phyloP scores from a whole-genome alignment of 1,140 invertebrate species.

The Drosophila funebris region DNA sequence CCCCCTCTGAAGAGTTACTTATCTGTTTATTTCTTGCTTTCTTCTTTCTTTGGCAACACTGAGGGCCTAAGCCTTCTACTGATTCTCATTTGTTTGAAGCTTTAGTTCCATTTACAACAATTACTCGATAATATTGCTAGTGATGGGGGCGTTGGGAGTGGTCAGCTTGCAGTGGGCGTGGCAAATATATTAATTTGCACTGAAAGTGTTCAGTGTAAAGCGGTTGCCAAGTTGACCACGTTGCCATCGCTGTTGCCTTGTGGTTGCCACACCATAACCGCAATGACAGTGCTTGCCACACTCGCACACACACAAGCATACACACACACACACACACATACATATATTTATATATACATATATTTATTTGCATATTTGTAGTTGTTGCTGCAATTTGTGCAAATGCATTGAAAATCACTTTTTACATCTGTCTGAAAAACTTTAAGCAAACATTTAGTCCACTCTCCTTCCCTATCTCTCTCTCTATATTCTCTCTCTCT shows the following conservation, averaged over 20 bases:
- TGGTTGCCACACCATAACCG: conserved; percentile 46
- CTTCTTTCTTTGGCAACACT: too few relatives aligned
- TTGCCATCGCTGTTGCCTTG: conserved; percentile 7
- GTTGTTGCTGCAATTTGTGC: background rate
- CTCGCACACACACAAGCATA: background rate
- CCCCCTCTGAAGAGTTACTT: too few relatives aligned
- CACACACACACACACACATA: background rate
- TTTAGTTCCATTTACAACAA: background rate
- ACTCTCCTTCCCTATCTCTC: background rate
- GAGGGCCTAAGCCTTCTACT: too few relatives aligned
- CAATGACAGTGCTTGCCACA: background rate
- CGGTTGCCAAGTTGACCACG: conserved; percentile 1
- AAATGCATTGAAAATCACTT: conserved; percentile 23
- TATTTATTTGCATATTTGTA: background rate
- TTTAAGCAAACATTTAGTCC: background rate
- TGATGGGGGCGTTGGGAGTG: background rate
- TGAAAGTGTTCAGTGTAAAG: background rate
- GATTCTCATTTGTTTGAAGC: too few relatives aligned
- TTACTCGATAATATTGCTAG: background rate
- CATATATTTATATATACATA: background rate
- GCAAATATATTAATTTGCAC: background rate
- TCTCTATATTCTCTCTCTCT: background rate
- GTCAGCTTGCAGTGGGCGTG: background rate
- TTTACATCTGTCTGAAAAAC: background rate
- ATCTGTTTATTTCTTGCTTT: too few relatives aligned